Percentiles rank a stretch among this genome's conserved stretches.
Evolutionary conservation across 2,113 vertebrate genomes (phyloP).

Genomic region (Nothobranchius furzeri): DNA sequence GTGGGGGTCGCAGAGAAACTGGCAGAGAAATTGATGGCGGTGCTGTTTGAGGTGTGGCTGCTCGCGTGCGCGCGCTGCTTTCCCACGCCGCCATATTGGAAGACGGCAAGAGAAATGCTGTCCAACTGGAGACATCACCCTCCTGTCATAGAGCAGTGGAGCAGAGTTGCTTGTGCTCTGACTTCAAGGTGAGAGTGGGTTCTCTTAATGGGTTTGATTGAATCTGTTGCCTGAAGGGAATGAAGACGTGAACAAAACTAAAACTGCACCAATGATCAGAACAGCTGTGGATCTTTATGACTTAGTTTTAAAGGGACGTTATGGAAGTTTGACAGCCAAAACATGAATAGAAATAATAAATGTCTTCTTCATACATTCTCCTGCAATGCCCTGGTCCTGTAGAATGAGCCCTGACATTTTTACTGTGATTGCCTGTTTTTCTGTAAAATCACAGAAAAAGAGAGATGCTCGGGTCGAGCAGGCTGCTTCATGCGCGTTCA

Average conservation of each 20-base stretch:
- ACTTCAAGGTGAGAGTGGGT: slow-evolving; percentile 85
- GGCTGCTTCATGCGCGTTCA: too few species aligned
- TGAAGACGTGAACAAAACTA: neutral
- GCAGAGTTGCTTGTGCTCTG: slow-evolving; percentile 92
- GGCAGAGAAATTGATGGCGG: slow-evolving; percentile 91
- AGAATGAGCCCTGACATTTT: too few species aligned
- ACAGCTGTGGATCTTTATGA: neutral
- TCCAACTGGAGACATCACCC: slow-evolving; percentile 97
- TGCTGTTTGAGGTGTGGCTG: slow-evolving; percentile 96
- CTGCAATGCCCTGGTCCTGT: too few species aligned
- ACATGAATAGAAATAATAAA: too few species aligned
- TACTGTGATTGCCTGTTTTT: too few species aligned
- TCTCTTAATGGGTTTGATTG: neutral
- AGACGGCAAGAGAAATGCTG: slow-evolving; percentile 96
- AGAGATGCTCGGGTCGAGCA: too few species aligned
- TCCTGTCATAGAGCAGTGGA: slow-evolving; percentile 98
- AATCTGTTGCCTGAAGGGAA: neutral
- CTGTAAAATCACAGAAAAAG: too few species aligned
- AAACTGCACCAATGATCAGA: neutral
- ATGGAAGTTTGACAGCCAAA: too few species aligned
- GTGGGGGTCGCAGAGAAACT: slow-evolving; percentile 94
- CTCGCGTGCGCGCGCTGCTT: slow-evolving; percentile 92
- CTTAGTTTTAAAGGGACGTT: neutral
- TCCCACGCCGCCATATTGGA: slow-evolving; percentile 96
- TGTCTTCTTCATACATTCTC: too few species aligned